phyloP scores from a whole-genome alignment of 2,113 vertebrate species.

The Ophiodon elongatus region DNA sequence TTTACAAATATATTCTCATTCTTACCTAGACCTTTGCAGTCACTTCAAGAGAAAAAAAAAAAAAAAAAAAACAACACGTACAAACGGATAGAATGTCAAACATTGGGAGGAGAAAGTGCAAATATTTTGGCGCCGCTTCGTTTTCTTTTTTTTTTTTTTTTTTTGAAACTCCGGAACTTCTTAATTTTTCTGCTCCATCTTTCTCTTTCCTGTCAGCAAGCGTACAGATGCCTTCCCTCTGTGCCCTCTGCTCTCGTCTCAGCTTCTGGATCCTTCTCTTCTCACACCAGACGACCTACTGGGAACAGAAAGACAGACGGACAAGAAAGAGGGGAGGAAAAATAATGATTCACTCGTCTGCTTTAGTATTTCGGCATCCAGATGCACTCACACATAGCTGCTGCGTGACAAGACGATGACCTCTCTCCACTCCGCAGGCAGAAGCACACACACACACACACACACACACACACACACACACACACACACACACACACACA shows the following conservation, averaged over 20 bases:
- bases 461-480: no score
- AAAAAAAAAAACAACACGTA: constrained; percentile 53
- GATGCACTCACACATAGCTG: constrained; percentile 23
- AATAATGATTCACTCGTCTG: constrained; percentile 21
- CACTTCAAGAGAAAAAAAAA: constrained; percentile 43
- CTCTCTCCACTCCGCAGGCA: constrained; percentile 17
- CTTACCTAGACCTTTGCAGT: constrained; percentile 60
- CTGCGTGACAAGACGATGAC: constrained; percentile 40
- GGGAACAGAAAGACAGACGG: constrained; percentile 52
- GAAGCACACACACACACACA: constrained; percentile 4
- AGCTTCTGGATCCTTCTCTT: constrained; percentile 76
- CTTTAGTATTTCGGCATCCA: constrained; percentile 31
- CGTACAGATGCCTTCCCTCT: constrained; percentile 74
- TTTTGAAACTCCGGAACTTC: constrained; percentile 59
- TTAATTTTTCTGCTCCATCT: constrained; percentile 66
- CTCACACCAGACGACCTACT: constrained; percentile 86
- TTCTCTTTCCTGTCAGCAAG: constrained; percentile 73
- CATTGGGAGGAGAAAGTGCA: constrained; percentile 86
- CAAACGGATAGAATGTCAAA: constrained; percentile 78
- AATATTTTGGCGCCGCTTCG: constrained; percentile 85
- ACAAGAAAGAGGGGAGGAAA: background rate
- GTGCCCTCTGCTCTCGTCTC: constrained; percentile 76
- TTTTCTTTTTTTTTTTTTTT: constrained; percentile 63
- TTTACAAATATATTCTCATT: constrained; percentile 69
- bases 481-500: constrained; percentile 12